Evolutionary conservation across 1,140 invertebrate species (phyloP), one percentile per base, ranked within the genome.

Genomic region (Saccostrea glomerata): DNA sequence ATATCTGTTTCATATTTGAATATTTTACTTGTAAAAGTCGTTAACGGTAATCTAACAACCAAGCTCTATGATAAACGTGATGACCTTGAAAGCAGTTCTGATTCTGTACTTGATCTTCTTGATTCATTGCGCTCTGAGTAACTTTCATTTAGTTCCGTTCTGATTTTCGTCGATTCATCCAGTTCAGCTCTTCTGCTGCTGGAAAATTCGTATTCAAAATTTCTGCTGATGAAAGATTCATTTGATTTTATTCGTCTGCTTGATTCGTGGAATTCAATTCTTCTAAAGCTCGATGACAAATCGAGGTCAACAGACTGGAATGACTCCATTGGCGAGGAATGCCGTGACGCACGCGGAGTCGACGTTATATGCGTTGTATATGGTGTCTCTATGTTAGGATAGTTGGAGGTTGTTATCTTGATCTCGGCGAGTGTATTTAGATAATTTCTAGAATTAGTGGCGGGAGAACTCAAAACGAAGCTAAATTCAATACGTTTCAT

Each of bases 271-370:
- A 36, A 36, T 23, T 82, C 82, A 12, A 83, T 83, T 54, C 40
- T 54, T 54, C 40, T 54, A 23, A 0, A 47, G 15, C 70, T 30
- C 36, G 70, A 36, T 73, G 70, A 73, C 9, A 73, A 7, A 25
- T 73, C 70, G 15, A 73, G 70, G 70, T 73, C 70, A 73, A 73
- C 15, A 36, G 70, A 73, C 70, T 36, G 70, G 70, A 73, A 73
- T 73, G 70, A 73, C 23, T 23, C 25, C 70, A 73, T 36, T 5
- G 70, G 70, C n/a, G 70, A 73, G n/a, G 70, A 73, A 36, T 23
- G 70, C 5, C 70, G 70, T 73, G 70, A 73, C 23, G 70, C 70
- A 13, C 23, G 70, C 12, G 70, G 70, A 7, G 70, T 73, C 9
- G 70, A 73, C 6, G 70, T 73, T 12, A 73, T 25, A 1, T 30